Conservation (phyloP, 2,797 vertebrate genomes). For the Oreochromis mossambicus region DNA sequence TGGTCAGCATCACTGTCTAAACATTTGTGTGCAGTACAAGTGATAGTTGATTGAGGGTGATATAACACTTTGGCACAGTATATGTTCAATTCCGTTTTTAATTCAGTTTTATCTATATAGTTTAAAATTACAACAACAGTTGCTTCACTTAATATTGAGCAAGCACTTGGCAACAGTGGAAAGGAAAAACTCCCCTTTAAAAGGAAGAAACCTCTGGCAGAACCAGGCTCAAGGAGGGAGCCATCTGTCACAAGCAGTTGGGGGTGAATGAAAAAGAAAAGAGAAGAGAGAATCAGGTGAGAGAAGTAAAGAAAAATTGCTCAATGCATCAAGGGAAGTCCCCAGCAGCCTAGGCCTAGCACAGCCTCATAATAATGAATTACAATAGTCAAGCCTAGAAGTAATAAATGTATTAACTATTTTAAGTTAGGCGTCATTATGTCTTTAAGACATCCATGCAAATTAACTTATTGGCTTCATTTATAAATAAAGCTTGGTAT, state of each 20-base stretch:
- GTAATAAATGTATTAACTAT: neutral
- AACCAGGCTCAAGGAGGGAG: neutral
- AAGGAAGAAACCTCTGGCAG: neutral
- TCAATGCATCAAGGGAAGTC: neutral
- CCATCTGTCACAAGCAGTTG: neutral
- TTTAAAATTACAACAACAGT: neutral
- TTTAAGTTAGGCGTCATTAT: neutral
- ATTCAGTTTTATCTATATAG: neutral
- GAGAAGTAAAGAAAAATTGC: neutral
- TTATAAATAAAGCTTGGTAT: neutral
- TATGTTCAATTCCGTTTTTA: neutral
- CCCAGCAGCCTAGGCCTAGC: neutral
- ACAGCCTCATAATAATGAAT: neutral
- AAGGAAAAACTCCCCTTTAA: neutral
- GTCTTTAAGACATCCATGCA: neutral
- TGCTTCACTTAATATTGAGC: neutral
- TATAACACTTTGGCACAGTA: neutral
- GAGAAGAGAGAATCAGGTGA: neutral
- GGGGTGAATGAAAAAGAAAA: neutral
- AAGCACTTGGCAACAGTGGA: neutral
- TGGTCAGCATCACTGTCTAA: slow-evolving; percentile 50
- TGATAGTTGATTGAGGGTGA: neutral
- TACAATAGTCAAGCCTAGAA: neutral
- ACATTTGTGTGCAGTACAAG: neutral
- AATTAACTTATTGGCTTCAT: neutral